A percentile compares a stretch with the other conserved stretches of the same genome.
Conservation (phyloP, 2,888 invertebrate species). For the Tridacna crocea region DNA sequence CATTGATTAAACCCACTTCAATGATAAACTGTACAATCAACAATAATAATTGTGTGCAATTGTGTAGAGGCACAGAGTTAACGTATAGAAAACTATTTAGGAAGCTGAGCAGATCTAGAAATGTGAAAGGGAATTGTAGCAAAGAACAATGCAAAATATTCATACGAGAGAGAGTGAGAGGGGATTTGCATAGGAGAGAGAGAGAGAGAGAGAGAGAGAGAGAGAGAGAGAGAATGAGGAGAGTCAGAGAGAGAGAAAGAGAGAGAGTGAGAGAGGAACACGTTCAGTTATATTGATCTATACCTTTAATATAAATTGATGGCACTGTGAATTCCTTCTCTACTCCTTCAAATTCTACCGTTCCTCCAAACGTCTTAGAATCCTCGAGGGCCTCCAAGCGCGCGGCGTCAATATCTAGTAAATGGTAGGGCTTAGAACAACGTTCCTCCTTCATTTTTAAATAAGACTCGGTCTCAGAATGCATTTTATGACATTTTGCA, state of each 20-base stretch:
- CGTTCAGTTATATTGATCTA: neutral
- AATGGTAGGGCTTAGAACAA: constrained; percentile 31
- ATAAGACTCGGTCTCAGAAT: constrained; percentile 43
- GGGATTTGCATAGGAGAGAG: neutral
- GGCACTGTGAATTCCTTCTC: constrained; percentile 41
- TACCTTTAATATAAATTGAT: constrained; percentile 52
- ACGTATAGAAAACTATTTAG: too few relatives aligned
- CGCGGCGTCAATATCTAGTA: constrained; percentile 38
- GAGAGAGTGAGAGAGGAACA: too few relatives aligned
- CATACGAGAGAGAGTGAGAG: neutral
- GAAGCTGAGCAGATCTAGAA: too few relatives aligned
- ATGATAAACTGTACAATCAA: too few relatives aligned
- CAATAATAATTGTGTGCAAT: too few relatives aligned
- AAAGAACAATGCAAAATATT: too few relatives aligned
- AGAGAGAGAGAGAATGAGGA: too few relatives aligned
- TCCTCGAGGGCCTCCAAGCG: constrained; percentile 25
- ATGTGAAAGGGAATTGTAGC: neutral
- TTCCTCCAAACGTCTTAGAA: constrained; percentile 32
- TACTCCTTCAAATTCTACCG: constrained; percentile 38
- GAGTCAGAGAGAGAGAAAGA: neutral
- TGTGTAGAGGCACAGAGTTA: neutral
- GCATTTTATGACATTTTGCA: constrained; percentile 39
- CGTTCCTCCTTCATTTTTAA: constrained; percentile 33
- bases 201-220: constrained; percentile 6
- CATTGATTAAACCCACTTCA: too few relatives aligned